Evolutionary conservation across 2,113 vertebrate genomes (phyloP), one percentile per base, ranked within the genome.

Genomic region (Motacilla tschutschensis): DNA sequence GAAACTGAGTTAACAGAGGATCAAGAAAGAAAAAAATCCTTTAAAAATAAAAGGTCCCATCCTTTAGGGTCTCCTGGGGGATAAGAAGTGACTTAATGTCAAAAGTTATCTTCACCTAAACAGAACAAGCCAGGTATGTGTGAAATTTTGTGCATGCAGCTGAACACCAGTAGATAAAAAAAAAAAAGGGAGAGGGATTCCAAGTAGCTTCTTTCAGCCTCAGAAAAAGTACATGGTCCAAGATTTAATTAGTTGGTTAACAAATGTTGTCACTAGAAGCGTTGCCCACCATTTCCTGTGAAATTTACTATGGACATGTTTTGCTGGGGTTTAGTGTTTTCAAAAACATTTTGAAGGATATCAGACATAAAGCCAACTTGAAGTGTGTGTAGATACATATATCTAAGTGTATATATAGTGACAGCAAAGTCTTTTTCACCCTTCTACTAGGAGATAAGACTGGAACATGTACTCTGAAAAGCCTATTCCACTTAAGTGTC

Each of bases 41-140:
- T 64, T 24, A 17, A 63, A 67, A 75, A 36, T 59, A 21, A 57
- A 20, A 75, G 5, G 9, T 44, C 22, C 1, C 0, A 1, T 33
- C 10, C 14, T 76, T 63, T 28, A 47, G 28, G 17, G 28, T 47
- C 31, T 25, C 0, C 0, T 22, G 14, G 22, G 19, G 17, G 10
- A 10, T 55, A 36, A 13, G 14, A 67, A 54, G 3, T 67, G 44
- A 71, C n/a, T 35, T 70, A 8, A 21, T 18, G 40, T 75, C 28
- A 59, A 81, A 36, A 2, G 1, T 12, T 41, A 17, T 65, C 33
- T 87, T 74, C 33, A 48, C 14, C 38, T 47, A 47, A 21, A 14
- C 29, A 28, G 26, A 71, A 19, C 3, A 43, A 80, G n/a, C 2
- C 17, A 53, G 12, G 38, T 14, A 9, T 5, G 3, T 47, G 38